phyloP scores from a whole-genome alignment of 2,888 invertebrate genomes.

The Dusona sp. region DNA sequence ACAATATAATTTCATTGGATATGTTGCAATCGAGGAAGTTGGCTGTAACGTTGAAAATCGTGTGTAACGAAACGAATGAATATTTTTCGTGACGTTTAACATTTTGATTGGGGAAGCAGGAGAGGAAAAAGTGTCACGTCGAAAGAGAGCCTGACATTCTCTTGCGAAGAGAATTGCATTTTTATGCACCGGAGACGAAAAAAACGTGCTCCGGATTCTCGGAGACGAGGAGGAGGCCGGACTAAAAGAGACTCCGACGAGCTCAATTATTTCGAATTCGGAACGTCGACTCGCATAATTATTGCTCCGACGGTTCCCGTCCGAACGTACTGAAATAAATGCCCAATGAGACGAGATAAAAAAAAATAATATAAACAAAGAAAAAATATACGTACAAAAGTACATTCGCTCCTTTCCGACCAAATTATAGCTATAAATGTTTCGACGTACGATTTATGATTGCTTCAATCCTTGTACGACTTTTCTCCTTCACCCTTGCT shows the following conservation, averaged over 20 bases:
- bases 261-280: slow-evolving; percentile 63
- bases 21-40: slow-evolving; percentile 32
- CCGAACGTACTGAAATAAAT: slow-evolving; percentile 30
- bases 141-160: slow-evolving; percentile 32
- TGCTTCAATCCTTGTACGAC: slow-evolving; percentile 19
- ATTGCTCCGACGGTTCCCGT: slow-evolving; percentile 44
- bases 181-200: slow-evolving; percentile 41
- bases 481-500: slow-evolving; percentile 21
- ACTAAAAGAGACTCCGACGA: slow-evolving; percentile 29
- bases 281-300: slow-evolving; percentile 61
- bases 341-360: slow-evolving; percentile 14
- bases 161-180: slow-evolving; percentile 39
- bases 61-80: slow-evolving; percentile 29
- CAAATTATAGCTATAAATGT: slow-evolving; percentile 55
- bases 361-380: slow-evolving; percentile 3
- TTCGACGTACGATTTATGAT: slow-evolving; percentile 44
- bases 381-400: neutral
- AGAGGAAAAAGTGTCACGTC: slow-evolving; percentile 44
- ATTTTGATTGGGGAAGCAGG: slow-evolving; percentile 7
- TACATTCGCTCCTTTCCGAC: slow-evolving; percentile 33
- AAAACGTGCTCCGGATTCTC: slow-evolving; percentile 41
- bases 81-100: slow-evolving; percentile 22
- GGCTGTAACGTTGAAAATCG: neutral
- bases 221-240: neutral
- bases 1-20: slow-evolving; percentile 27